Evolutionary conservation across 2,888 invertebrate species (phyloP).

Genomic region (Muscina levida): DNA sequence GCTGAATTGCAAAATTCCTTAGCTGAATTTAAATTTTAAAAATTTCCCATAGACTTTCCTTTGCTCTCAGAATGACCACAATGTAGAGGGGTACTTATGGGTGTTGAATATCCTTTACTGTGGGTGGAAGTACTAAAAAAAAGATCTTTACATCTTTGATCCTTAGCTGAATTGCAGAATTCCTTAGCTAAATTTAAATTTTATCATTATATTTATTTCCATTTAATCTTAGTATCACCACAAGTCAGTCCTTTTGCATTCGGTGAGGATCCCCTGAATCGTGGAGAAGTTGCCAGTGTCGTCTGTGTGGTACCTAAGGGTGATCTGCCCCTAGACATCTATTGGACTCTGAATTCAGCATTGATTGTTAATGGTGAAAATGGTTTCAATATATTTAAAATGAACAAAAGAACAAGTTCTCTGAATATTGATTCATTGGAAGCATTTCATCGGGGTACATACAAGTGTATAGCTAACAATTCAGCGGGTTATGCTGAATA

Average conservation of each 20-base stretch:
- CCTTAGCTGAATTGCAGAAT: too few species aligned
- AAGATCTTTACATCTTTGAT: too few species aligned
- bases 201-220: too few species aligned
- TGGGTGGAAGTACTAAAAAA: too few species aligned
- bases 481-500: too few species aligned
- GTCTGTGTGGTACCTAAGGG: constrained; percentile 88
- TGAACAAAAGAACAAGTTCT: constrained; percentile 79
- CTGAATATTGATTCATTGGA: constrained; percentile 83
- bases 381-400: constrained; percentile 78
- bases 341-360: constrained; percentile 83
- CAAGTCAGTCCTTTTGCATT: constrained; percentile 79
- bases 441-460: constrained; percentile 85
- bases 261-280: constrained; percentile 81
- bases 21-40: background rate
- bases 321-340: constrained; percentile 87
- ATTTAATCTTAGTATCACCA: constrained; percentile 80
- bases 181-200: constrained; percentile 6
- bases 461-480: too few species aligned
- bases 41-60: too few species aligned
- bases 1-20: background rate
- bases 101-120: too few species aligned
- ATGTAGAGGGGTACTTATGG: too few species aligned
- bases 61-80: too few species aligned
- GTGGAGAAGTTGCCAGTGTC: constrained; percentile 86
- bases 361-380: constrained; percentile 79